A percentile compares a stretch with the other conserved stretches of the same genome.
These are phyloP conservation scores for Acromyrmex heyeri DNA, from an alignment of 1,140 invertebrate genomes.

Conservation along the genomic window DNA sequence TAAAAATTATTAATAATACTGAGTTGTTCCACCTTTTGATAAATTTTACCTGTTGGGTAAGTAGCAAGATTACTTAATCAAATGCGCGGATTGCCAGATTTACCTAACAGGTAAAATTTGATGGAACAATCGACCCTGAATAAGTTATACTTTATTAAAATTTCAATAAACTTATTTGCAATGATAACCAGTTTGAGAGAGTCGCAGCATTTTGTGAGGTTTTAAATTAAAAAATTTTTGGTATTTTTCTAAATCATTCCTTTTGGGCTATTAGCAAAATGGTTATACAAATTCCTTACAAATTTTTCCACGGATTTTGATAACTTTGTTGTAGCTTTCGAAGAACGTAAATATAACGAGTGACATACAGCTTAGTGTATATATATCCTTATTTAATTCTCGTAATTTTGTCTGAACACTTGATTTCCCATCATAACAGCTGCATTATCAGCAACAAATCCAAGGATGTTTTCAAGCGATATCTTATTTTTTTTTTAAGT, in stretches of 20 bases:
- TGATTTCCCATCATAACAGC: constrained; percentile 15
- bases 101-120: too few relatives aligned
- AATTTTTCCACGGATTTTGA: constrained; percentile 8
- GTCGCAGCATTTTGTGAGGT: too few relatives aligned
- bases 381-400: constrained; percentile 9
- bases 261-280: background rate
- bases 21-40: too few relatives aligned
- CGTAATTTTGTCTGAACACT: background rate
- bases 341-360: constrained; percentile 5
- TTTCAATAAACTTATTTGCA: too few relatives aligned
- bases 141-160: too few relatives aligned
- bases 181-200: too few relatives aligned
- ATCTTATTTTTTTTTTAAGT: constrained; percentile 7
- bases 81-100: too few relatives aligned
- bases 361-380: background rate
- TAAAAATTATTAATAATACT: too few relatives aligned
- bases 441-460: constrained; percentile 2
- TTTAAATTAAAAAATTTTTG: too few relatives aligned
- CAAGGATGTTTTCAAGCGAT: background rate
- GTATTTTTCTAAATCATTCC: background rate
- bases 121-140: too few relatives aligned
- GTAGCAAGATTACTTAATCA: too few relatives aligned
- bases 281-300: background rate
- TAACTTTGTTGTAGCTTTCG: background rate
- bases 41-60: too few relatives aligned